Base-by-base conservation (phyloP, 2,113 vertebrate genomes). In the Leucoraja erinaceus region DNA sequence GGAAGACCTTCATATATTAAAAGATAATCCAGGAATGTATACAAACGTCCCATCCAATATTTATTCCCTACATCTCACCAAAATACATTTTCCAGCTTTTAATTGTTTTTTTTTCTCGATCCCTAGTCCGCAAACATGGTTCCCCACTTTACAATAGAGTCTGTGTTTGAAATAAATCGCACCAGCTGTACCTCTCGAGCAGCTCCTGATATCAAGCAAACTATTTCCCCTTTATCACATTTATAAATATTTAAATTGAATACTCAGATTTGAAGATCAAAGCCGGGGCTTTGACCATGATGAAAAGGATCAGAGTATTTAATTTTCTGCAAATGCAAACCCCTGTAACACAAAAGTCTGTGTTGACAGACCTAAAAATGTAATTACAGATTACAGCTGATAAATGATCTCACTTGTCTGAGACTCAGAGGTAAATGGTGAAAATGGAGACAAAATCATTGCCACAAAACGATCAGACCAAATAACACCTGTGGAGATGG, bases 281-380 rank as follows among this genome's bases (percentile, higher is more conserved):
- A 63, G 56, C 25, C n/a, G 28, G 12, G 59, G 83, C 59, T 88
- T 88, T 66, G 83, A 66, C 83, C 28, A 0, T 31, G 56, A 86
- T 14, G 5, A 88, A 61, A 28, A 66, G 59, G 59, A 18, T 59
- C 14, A 63, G 28, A 66, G 28, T 61, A 84, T 14, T 66, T 31
- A 12, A 54, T 18, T 14, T 88, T 88, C 59, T 31, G 59, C 59
- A n/a, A 16, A 16, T 88, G 59, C 83, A 88, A 66, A 88, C 59
- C 83, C 14, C 59, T 63, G 31, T 0, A 16, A 61, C 59, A 88
- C 47, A 88, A 88, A 59, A 31, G 83, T n/a, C 59, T 88, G 59
- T 88, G 83, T 63, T 88, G 59, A 88, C 83, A 88, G 83, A 14
- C 47, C 56, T 88, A n/a, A 88, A 63, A 88, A 59, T 22, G n/a